Conservation (phyloP, 2,888 invertebrate genomes). For the Petrolisthes cinctipes region DNA sequence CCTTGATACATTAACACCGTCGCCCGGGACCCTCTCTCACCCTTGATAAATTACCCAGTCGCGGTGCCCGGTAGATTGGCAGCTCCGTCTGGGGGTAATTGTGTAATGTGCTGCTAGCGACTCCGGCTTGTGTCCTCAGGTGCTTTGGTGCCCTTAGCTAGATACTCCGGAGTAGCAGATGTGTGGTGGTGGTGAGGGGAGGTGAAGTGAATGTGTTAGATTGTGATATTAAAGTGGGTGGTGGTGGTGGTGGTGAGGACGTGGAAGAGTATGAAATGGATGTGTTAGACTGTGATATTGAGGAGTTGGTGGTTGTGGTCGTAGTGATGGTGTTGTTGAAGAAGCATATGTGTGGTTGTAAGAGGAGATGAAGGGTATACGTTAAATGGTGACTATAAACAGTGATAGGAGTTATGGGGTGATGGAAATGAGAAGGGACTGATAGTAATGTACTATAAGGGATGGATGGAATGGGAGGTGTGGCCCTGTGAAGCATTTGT, state of each 20-base stretch:
- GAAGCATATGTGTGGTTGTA: background rate
- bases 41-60: slow-evolving; percentile 28
- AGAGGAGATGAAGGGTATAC: background rate
- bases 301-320: background rate
- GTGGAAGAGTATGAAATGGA: no score
- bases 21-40: slow-evolving; percentile 14
- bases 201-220: no score
- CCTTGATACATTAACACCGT: slow-evolving; percentile 15
- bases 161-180: background rate
- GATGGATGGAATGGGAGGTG: background rate
- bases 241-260: no score
- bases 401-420: background rate
- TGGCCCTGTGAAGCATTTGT: no score
- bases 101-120: slow-evolving; percentile 36
- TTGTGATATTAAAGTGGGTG: no score
- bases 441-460: background rate
- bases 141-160: background rate
- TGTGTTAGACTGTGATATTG: background rate
- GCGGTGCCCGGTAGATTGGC: slow-evolving; percentile 32
- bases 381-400: background rate
- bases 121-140: background rate
- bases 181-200: background rate
- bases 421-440: background rate
- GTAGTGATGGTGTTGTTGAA: slow-evolving; percentile 5
- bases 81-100: slow-evolving; percentile 35